These are phyloP conservation scores for Girardinus metallicus DNA, from an alignment of 2,797 vertebrate genomes.

Conservation along the genomic window DNA sequence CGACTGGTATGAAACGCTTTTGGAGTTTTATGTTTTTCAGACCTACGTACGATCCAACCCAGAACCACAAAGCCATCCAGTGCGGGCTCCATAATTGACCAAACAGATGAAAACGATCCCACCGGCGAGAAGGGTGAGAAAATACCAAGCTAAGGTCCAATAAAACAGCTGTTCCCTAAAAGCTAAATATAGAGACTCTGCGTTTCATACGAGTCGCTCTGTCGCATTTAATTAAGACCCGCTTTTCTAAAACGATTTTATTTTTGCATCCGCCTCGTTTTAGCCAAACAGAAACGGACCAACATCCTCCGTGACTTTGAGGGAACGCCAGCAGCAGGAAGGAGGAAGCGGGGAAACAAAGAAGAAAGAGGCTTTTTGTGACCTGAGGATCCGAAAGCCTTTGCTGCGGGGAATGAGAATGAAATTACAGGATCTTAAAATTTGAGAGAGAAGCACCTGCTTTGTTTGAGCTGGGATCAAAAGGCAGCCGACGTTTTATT, in stretches of 20 bases:
- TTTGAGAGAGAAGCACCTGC: slow-evolving; percentile 26
- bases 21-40: no score
- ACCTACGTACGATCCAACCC: slow-evolving; percentile 9
- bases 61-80: slow-evolving; percentile 10
- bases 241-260: slow-evolving; percentile 10
- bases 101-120: slow-evolving; percentile 49
- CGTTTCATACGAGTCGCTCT: slow-evolving; percentile 18
- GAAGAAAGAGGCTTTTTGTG: slow-evolving; percentile 66
- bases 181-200: slow-evolving; percentile 25
- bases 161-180: slow-evolving; percentile 45
- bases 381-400: slow-evolving; percentile 47
- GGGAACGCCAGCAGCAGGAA: slow-evolving; percentile 61
- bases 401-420: slow-evolving; percentile 52
- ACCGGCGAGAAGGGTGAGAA: slow-evolving; percentile 29
- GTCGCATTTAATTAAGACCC: background rate
- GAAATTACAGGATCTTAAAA: slow-evolving; percentile 57
- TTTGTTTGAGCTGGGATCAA: slow-evolving; percentile 47
- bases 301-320: slow-evolving; percentile 59
- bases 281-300: slow-evolving; percentile 40
- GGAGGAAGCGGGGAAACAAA: slow-evolving; percentile 46
- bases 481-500: slow-evolving; percentile 16
- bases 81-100: slow-evolving; percentile 20
- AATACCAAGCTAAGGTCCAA: slow-evolving; percentile 22
- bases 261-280: slow-evolving; percentile 20
- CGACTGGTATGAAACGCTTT: no score